phyloP scores from a whole-genome alignment of 35 echinoderm and acorn worm species.

The Ophiothrix spiculata region DNA sequence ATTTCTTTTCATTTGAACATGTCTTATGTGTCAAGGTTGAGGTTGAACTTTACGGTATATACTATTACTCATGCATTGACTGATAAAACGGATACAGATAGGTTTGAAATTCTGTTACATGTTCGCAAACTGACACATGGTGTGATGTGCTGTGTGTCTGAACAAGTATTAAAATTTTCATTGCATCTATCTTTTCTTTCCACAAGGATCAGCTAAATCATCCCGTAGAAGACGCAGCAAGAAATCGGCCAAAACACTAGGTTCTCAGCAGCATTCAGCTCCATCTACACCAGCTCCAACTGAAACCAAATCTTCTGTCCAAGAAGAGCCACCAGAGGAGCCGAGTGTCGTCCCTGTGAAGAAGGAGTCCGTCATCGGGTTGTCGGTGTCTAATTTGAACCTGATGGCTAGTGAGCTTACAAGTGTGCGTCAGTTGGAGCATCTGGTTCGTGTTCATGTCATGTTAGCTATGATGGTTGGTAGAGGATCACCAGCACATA shows the following conservation, averaged over 20 bases:
- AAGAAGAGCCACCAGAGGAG: conserved; percentile 17
- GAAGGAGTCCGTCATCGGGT: conserved; percentile 69
- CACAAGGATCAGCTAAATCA: conserved; percentile 28
- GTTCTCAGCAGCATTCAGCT: conserved; percentile 8
- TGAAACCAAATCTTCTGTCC: conserved; percentile 35
- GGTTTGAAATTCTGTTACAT: too few relatives aligned
- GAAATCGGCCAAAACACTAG: conserved; percentile 28
- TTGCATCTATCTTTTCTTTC: too few relatives aligned
- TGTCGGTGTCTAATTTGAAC: conserved; percentile 55
- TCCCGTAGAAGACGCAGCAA: conserved; percentile 6
- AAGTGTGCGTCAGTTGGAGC: conserved; percentile 70
- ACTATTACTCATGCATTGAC: too few relatives aligned
- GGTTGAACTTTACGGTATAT: too few relatives aligned
- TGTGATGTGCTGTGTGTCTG: too few relatives aligned
- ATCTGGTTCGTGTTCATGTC: conserved; percentile 70
- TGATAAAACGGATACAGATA: too few relatives aligned
- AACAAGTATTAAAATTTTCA: too few relatives aligned
- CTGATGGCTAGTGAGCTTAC: conserved; percentile 59
- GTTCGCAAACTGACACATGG: too few relatives aligned
- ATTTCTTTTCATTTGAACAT: too few relatives aligned
- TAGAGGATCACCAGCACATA: conserved; percentile 54
- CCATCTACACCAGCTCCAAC: conserved; percentile 32
- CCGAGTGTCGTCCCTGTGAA: conserved; percentile 75
- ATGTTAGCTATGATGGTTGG: conserved; percentile 87
- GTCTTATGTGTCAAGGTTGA: too few relatives aligned